Base-by-base conservation (phyloP, 2,888 invertebrate species). In the Automeris io region DNA sequence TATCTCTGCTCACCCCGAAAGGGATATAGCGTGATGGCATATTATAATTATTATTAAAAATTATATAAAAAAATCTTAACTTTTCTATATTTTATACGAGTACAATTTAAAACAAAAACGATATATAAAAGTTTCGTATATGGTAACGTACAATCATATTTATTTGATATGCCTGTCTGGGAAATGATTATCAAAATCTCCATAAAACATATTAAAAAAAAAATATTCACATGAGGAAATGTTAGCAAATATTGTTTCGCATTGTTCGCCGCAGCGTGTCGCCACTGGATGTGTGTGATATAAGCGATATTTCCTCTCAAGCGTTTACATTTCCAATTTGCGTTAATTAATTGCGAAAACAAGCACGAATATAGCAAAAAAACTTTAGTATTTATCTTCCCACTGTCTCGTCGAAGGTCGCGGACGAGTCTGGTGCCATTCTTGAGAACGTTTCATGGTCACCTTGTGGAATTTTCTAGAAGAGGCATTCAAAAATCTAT, bases 271-370 rank as follows among this genome's bases (percentile, higher is more conserved):
- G 29, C 29, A 16, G 16, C 5, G 16, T 29, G 16, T 16, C 29
- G 16, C 29, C 29, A 16, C 16, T 16, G 16, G 16, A 13, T 1
- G 16, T 5, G 16, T 16, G 16, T 16, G 16, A 26, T 13, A 29
- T 8, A 8, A 8, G 6, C 8, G 13, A 29, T 29, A 29, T 29
- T 8, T n/a, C 29, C 16, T 29, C 16, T 29, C 16, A 29, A 29
- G 4, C 16, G 5, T 29, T 29, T 16, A 29, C 29, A 3, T 16
- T 16, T 29, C 16, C 29, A 29, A 29, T 29, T 29, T 29, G 8
- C 16, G 29, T 29, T 29, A 29, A 29, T 29, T 29, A 29, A 29
- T 29, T 16, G 29, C 29, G 16, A 29, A 29, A 29, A 29, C 16
- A 29, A 29, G 29, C 16, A 29, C 16, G 29, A 29, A 5, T 29